Percentiles rank a stretch among this genome's conserved stretches.
These are phyloP conservation scores for Siniperca scherzeri DNA, from an alignment of 2,797 vertebrate species.

Conservation along the genomic window DNA sequence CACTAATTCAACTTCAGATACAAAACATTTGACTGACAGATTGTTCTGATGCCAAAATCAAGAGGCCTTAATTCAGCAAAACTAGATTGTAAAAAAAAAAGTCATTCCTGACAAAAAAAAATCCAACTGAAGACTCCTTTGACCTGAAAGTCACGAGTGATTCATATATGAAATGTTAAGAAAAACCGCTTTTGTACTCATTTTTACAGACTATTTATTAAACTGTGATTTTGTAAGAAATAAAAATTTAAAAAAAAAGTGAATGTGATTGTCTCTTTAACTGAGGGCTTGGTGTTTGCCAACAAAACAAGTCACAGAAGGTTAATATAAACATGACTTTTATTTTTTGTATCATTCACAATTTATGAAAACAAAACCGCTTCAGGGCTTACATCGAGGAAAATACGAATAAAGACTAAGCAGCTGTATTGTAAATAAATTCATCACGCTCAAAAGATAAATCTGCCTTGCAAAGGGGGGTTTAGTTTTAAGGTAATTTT, in stretches of 20 bases:
- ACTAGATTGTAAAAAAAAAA: conserved; percentile 85
- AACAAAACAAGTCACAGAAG: not conserved
- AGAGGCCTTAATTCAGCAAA: conserved; percentile 90
- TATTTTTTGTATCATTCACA: conserved; percentile 72
- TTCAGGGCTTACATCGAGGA: conserved; percentile 70
- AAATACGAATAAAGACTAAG: conserved; percentile 71
- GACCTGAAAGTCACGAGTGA: conserved; percentile 83
- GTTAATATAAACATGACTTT: conserved; percentile 79
- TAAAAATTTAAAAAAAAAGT: conserved; percentile 69
- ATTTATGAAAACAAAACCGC: conserved; percentile 75
- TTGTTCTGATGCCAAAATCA: conserved; percentile 90
- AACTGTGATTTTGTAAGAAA: conserved; percentile 91
- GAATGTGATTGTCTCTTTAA: conserved; percentile 12
- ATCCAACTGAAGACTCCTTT: conserved; percentile 81
- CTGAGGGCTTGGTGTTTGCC: not conserved
- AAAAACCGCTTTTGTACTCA: conserved; percentile 86
- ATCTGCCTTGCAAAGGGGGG: conserved; percentile 48
- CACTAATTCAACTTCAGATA: conserved; percentile 79
- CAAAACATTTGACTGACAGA: conserved; percentile 85
- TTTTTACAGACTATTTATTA: conserved; percentile 92
- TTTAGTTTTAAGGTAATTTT: conserved; percentile 31
- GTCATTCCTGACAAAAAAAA: conserved; percentile 77
- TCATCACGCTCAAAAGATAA: conserved; percentile 30
- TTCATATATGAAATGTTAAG: conserved; percentile 87
- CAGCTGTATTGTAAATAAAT: conserved; percentile 58